Conservation (phyloP, 1,140 invertebrate species). For the Brachionus angularis region DNA sequence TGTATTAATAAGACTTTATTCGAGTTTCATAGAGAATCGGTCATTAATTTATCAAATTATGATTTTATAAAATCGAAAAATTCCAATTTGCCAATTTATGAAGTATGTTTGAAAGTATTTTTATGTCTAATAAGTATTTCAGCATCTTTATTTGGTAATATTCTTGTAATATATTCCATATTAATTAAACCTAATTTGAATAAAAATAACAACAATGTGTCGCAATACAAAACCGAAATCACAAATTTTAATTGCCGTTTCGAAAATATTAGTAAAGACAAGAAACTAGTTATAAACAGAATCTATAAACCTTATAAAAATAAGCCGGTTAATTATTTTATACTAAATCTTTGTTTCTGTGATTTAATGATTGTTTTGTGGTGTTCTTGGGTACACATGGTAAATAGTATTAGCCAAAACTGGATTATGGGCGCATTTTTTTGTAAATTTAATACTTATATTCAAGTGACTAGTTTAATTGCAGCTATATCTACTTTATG, state of each 20-base stretch:
- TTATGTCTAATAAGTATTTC: neutral
- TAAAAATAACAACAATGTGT: neutral
- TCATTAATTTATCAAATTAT: constrained; percentile 10
- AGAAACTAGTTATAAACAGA: neutral
- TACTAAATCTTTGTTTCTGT: constrained; percentile 53
- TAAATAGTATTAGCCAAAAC: constrained; percentile 50
- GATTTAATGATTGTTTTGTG: constrained; percentile 57
- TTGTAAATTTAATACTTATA: constrained; percentile 61
- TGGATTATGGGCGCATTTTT: constrained; percentile 58
- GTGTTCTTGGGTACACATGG: constrained; percentile 60
- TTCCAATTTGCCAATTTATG: neutral
- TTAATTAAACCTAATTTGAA: neutral
- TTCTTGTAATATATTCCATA: constrained; percentile 6
- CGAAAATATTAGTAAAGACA: neutral
- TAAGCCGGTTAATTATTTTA: constrained; percentile 54
- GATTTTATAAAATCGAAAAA: constrained; percentile 8
- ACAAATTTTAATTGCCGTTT: neutral
- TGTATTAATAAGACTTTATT: constrained; percentile 12
- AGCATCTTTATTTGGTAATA: constrained; percentile 22
- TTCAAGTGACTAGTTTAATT: constrained; percentile 47
- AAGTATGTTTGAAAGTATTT: constrained; percentile 3
- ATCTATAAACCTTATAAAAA: constrained; percentile 6
- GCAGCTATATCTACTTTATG: constrained; percentile 31
- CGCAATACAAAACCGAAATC: neutral
- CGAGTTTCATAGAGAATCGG: constrained; percentile 23